Evolutionary conservation across 1,140 invertebrate genomes (phyloP), one percentile per base, ranked within the genome.

Genomic region (Pygmarrhopalites habei): DNA sequence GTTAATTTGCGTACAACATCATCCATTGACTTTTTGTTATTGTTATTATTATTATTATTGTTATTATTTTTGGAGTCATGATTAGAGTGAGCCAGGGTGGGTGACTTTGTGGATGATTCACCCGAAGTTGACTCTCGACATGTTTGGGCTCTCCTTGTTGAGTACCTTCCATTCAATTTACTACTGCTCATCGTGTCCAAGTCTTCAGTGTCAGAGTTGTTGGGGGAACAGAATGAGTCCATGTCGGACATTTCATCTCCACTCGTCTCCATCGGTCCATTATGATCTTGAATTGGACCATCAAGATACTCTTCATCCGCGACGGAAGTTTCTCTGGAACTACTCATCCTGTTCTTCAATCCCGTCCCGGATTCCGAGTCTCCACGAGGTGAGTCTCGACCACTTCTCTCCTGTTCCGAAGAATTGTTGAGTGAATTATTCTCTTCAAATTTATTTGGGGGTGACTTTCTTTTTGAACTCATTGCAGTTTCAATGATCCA

Each of bases 381-480:
- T 35, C 15, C 5, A 35, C 29, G 29, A 5, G 26, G 35, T 12
- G 26, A 23, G 23, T 46, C 53, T 17, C 53, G 28, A 21, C 26
- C 21, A 21, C 43, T n/a, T 44, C 39, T 35, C 23, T 17, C 39
- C 7, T 15, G 23, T 7, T 58, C 19, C 55, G 60, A 35, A 28
- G 25, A 15, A 35, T 51, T 28, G 28, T 32, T n/a, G 47, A 7
- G 12, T 28, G 7, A 39, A 44, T 30, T 65, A 25, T 47, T 61
- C 41, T 71, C 69, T 52, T 71, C 69, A 41, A 71, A 68, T 62
- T 71, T 71, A 52, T 71, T 71, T 25, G 69, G 69, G 1, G 69
- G 69, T 21, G 69, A 71, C 46, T 71, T 71, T 49, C 69, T 51
- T 44, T 71, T 71, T 2, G 69, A 67, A 64, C 69, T 71, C 69